Percentiles rank a stretch among this genome's conserved stretches.
Conservation (phyloP, 2,888 invertebrate species). For the Ennomos fuscantarius region DNA sequence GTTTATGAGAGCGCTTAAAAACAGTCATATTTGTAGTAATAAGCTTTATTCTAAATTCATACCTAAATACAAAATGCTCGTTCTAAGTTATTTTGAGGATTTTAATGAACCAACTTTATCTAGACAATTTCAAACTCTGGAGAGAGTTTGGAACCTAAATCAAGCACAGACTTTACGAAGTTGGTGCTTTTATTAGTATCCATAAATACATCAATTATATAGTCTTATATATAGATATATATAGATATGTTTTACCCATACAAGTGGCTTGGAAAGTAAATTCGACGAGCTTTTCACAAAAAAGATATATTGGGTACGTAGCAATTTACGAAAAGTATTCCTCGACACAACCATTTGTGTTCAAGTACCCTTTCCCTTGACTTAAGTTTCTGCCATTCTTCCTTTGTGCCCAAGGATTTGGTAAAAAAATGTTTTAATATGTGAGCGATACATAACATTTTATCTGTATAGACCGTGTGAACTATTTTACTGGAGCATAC, state of each 20-base stretch:
- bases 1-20: too few species aligned
- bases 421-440: neutral
- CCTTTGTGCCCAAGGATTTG: neutral
- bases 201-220: too few species aligned
- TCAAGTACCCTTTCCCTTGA: neutral
- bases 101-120: slow-evolving; percentile 10
- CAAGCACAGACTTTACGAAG: too few species aligned
- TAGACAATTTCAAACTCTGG: neutral
- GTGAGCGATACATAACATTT: neutral
- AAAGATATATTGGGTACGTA: slow-evolving; percentile 29
- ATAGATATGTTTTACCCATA: too few species aligned
- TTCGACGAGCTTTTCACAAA: slow-evolving; percentile 8
- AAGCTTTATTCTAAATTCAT: too few species aligned
- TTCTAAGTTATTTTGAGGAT: neutral
- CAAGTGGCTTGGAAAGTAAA: too few species aligned
- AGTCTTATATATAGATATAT: too few species aligned
- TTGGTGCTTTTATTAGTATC: too few species aligned
- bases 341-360: neutral
- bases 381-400: neutral
- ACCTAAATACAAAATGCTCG: too few species aligned
- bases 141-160: neutral
- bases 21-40: too few species aligned
- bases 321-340: slow-evolving; percentile 26
- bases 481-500: too few species aligned
- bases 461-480: too few species aligned